A percentile compares a stretch with the other conserved stretches of the same genome.
Conservation (phyloP, 2,888 invertebrate genomes). For the Lamproptera curius region DNA sequence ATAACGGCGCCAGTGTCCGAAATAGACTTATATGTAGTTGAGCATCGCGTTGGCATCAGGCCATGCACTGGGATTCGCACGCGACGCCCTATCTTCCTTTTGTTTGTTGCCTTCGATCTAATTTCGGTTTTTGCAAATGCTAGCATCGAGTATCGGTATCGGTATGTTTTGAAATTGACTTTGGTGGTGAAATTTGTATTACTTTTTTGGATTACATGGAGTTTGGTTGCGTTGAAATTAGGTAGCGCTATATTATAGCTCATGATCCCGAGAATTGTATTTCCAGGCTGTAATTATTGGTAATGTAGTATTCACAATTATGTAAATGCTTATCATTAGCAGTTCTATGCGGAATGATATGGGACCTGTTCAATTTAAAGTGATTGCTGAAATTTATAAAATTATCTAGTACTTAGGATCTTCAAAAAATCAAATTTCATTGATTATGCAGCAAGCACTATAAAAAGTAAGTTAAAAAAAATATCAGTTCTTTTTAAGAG, state of each 20-base stretch:
- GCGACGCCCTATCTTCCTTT: background rate
- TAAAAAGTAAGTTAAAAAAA: background rate
- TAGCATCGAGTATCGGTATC: background rate
- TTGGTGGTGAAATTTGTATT: background rate
- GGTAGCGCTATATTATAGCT: background rate
- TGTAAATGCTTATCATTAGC: too few species aligned
- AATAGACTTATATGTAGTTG: too few species aligned
- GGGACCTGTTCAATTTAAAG: too few species aligned
- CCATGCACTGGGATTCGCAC: slow-evolving; percentile 2
- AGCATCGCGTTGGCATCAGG: slow-evolving; percentile 3
- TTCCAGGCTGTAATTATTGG: too few species aligned
- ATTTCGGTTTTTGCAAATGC: background rate
- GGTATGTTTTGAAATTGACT: too few species aligned
- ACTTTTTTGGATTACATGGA: background rate
- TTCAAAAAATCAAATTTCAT: background rate
- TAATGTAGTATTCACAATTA: too few species aligned
- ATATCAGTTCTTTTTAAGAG: too few species aligned
- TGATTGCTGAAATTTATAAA: too few species aligned
- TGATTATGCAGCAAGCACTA: background rate
- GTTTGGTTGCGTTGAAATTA: background rate
- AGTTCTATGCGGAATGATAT: too few species aligned
- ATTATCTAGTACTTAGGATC: background rate
- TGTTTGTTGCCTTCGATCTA: background rate
- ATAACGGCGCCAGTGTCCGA: too few species aligned
- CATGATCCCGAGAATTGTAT: too few species aligned